phyloP scores from a whole-genome alignment of 2,888 invertebrate genomes.

The Stratiomys singularior region DNA sequence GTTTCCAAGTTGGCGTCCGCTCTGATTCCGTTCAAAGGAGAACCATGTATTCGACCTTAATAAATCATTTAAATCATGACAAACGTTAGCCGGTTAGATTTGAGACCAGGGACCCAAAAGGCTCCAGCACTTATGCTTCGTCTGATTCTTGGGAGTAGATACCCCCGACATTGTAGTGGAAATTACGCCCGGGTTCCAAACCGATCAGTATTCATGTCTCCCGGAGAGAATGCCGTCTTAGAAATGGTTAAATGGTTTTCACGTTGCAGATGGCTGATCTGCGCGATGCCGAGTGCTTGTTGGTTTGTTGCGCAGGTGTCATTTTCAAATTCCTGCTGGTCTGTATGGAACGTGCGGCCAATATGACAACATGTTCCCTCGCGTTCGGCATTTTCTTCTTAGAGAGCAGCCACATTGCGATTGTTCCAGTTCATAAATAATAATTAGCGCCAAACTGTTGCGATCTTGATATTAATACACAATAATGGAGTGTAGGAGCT shows the following conservation, averaged over 20 bases:
- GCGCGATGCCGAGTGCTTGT: neutral
- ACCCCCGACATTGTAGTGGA: neutral
- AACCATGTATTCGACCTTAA: constrained; percentile 37
- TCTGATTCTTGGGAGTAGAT: neutral
- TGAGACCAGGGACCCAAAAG: neutral
- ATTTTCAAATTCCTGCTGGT: constrained; percentile 25
- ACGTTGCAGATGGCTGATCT: constrained; percentile 17
- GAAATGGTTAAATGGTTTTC: constrained; percentile 8
- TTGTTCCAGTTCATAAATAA: constrained; percentile 47
- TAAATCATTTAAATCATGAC: constrained; percentile 44
- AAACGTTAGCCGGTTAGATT: constrained; percentile 14
- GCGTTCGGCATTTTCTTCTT: constrained; percentile 11
- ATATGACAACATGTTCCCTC: constrained; percentile 1
- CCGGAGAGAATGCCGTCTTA: constrained; percentile 15
- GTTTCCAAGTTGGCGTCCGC: neutral
- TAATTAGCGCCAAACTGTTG: constrained; percentile 45
- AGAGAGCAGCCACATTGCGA: neutral
- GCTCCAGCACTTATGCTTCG: neutral
- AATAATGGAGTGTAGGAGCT: constrained; percentile 23
- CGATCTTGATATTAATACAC: constrained; percentile 12
- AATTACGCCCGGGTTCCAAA: neutral
- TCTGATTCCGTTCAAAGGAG: neutral
- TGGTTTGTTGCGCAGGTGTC: constrained; percentile 36
- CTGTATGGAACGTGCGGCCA: constrained; percentile 11
- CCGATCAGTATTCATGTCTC: neutral